phyloP scores from a whole-genome alignment of 2,797 vertebrate genomes.

The Poecilia gillii region DNA sequence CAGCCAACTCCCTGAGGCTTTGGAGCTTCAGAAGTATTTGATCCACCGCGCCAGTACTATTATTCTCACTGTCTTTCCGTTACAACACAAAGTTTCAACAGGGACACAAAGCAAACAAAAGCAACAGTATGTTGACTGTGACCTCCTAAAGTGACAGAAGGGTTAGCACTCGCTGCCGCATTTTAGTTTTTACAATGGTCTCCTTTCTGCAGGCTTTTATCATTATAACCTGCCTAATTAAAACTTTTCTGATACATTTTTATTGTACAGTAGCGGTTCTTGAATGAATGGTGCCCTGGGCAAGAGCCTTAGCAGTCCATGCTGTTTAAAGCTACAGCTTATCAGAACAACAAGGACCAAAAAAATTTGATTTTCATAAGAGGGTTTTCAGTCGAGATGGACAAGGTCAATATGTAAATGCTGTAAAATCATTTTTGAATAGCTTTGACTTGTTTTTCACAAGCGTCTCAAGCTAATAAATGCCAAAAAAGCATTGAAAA shows the following conservation, averaged over 20 bases:
- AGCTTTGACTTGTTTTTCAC: background rate
- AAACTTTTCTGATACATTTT: background rate
- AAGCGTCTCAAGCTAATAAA: background rate
- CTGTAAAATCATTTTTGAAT: background rate
- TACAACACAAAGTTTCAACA: slow-evolving; percentile 82
- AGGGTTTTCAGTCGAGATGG: background rate
- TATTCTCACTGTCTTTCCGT: slow-evolving; percentile 76
- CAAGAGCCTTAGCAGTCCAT: background rate
- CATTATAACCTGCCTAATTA: background rate
- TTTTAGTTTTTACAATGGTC: background rate
- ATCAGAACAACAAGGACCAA: background rate
- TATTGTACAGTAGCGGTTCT: background rate
- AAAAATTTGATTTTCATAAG: background rate
- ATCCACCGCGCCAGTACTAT: slow-evolving; percentile 84
- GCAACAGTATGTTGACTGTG: slow-evolving; percentile 35
- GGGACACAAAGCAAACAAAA: slow-evolving; percentile 57
- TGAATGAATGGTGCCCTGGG: background rate
- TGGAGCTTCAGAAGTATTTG: slow-evolving; percentile 81
- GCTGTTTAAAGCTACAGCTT: background rate
- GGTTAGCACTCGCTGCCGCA: background rate
- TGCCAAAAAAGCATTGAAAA: background rate
- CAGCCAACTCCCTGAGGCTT: slow-evolving; percentile 86
- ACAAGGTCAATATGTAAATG: background rate
- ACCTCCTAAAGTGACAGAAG: slow-evolving; percentile 36
- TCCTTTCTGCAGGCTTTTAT: background rate